These are phyloP conservation scores for Mesembrinibis cayennensis DNA, from an alignment of 2,113 vertebrate species.

Conservation along the genomic window DNA sequence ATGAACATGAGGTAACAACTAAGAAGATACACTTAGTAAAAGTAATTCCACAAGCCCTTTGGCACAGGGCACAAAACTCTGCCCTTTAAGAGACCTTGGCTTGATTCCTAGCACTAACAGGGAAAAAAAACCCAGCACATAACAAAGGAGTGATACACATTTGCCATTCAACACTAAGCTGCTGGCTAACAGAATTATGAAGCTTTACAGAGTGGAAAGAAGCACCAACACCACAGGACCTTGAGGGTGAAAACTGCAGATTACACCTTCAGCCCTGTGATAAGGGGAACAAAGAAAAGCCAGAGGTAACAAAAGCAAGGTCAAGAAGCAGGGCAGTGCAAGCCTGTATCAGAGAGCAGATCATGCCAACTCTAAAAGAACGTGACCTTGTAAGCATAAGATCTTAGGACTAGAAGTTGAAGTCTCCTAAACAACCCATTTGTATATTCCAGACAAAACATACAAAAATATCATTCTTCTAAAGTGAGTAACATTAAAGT, in stretches of 20 bases:
- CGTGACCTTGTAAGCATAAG: background rate
- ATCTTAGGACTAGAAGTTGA: background rate
- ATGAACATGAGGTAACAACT: background rate
- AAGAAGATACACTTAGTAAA: background rate
- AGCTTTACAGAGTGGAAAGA: background rate
- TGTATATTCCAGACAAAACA: background rate
- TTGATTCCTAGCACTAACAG: background rate
- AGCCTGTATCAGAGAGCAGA: background rate
- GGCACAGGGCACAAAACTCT: background rate
- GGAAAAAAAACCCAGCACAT: fast-evolving
- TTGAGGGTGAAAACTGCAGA: background rate
- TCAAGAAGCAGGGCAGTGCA: background rate
- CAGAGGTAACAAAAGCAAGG: conserved; percentile 1
- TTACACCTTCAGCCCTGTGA: background rate
- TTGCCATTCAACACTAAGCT: background rate
- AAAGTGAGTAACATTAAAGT: background rate
- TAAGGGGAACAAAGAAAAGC: background rate
- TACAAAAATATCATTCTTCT: background rate
- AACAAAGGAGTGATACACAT: background rate
- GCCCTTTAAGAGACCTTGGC: background rate
- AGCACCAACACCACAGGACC: background rate
- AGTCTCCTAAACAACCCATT: background rate
- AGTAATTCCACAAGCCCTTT: background rate
- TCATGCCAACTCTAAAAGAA: background rate
- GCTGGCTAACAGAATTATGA: background rate